phyloP scores from a whole-genome alignment of 1,140 invertebrate species.

The Papilio machaon region DNA sequence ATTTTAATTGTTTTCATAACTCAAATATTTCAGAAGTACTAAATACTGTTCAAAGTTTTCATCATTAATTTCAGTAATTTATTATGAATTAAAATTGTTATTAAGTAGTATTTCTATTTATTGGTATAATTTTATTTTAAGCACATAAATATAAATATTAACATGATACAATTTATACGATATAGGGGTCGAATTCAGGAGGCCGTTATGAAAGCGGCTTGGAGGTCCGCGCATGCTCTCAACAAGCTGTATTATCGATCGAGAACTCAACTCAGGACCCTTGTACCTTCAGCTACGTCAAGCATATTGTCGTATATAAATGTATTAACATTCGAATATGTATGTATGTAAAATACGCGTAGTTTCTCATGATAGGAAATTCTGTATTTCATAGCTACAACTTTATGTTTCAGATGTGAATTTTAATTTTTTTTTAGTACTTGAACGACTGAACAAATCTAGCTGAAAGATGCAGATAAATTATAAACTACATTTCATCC shows the following conservation, averaged over 20 bases:
- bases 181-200: conserved; percentile 29
- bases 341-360: background rate
- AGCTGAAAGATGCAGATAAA: no score
- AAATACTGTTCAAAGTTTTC: no score
- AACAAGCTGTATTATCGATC: conserved; percentile 47
- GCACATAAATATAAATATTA: background rate
- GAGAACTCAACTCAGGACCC: conserved; percentile 28
- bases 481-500: no score
- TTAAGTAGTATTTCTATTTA: background rate
- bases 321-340: background rate
- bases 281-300: background rate
- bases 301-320: conserved; percentile 1
- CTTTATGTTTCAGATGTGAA: no score
- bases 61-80: no score
- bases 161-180: conserved; percentile 22
- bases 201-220: conserved; percentile 23
- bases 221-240: conserved; percentile 45
- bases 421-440: no score
- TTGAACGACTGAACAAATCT: no score
- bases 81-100: no score
- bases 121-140: background rate
- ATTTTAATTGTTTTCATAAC: no score
- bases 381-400: no score
- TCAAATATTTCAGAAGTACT: no score
- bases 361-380: background rate